Base-by-base conservation (phyloP, 2,797 vertebrate species). In the Forpus xanthops region DNA sequence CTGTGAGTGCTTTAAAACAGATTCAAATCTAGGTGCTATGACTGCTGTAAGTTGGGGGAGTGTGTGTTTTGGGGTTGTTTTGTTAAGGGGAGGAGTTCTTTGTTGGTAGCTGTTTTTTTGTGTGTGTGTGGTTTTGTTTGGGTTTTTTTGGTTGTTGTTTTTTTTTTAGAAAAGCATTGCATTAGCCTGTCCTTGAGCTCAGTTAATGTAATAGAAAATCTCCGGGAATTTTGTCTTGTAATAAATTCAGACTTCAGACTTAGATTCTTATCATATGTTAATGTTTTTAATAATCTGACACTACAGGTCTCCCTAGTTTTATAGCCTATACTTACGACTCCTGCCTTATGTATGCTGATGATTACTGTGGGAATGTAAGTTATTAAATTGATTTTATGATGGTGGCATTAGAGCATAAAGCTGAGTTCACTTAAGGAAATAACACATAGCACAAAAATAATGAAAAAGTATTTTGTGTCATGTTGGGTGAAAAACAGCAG, bases 401-500 rank as follows among this genome's bases (percentile, higher is more conserved):
- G 4, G 55, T 52, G 23, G 56, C 28, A 6, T 8, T 8, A 52
- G 37, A 55, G n/a, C 50, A 45, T 49, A 61, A 87, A 65, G 52
- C 72, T 3, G 11, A 90, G 75, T 85, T 94, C 76, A 77, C 33
- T 71, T 77, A 39, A 70, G 71, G 88, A 85, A 75, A 68, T 42
- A 68, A 86, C 37, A 37, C 66, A 81, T 56, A 67, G 61, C 47
- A 41, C 42, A 68, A 7, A 86, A 93, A 83, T 68, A 61, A 28
- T 41, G 73, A 60, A 9, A 3, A 30, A 60, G n/a, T 66, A 39
- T 50, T 90, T 52, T 53, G 21, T 87, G 50, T 74, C 15, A 1
- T 6, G 17, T 25, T 80, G 53, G 12, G 30, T 80, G 62, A 52
- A 0, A 1, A 70, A 18, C 25, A 0, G 0, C 0, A 0, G 31